A percentile compares a stretch with the other conserved stretches of the same genome.
phyloP scores from a whole-genome alignment of 2,888 invertebrate genomes.

The Allophyes oxyacanthae region DNA sequence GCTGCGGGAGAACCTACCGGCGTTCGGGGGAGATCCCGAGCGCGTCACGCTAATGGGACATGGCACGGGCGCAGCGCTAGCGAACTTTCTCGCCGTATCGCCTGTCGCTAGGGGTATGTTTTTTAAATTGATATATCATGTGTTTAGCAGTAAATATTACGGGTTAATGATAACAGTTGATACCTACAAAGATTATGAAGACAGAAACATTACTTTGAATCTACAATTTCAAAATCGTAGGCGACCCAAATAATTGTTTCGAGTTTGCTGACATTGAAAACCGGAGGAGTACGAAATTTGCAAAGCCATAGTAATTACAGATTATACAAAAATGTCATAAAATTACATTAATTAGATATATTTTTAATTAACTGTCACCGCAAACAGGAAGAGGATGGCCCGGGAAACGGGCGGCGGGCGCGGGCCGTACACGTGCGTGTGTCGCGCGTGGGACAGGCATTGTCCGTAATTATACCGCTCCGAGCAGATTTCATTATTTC shows the following conservation, averaged over 20 bases:
- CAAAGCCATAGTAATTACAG: not conserved
- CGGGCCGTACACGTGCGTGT: conserved; percentile 42
- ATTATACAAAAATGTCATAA: conserved; percentile 12
- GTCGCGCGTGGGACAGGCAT: conserved; percentile 65
- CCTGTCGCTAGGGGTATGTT: conserved; percentile 96
- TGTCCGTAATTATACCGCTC: conserved; percentile 77
- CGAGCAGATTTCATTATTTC: conserved; percentile 78
- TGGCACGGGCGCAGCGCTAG: conserved; percentile 98
- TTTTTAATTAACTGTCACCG: conserved; percentile 60
- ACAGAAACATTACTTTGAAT: not conserved
- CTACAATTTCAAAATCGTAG: not conserved
- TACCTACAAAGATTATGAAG: too few species aligned
- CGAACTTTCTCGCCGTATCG: conserved; percentile 98
- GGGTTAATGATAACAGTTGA: too few species aligned
- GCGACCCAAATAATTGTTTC: not conserved
- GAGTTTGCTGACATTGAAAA: not conserved
- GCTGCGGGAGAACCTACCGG: conserved; percentile 97
- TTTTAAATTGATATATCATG: not conserved
- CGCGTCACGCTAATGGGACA: conserved; percentile 98
- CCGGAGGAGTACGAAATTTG: not conserved
- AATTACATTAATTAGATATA: conserved; percentile 52
- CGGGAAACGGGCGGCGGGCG: not conserved
- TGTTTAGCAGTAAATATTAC: not conserved
- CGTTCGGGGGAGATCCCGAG: conserved; percentile 98
- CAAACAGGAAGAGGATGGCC: conserved; percentile 50